These are phyloP conservation scores for Mus caroli DNA, from an alignment of 2,797 vertebrate species.

Conservation along the genomic window DNA sequence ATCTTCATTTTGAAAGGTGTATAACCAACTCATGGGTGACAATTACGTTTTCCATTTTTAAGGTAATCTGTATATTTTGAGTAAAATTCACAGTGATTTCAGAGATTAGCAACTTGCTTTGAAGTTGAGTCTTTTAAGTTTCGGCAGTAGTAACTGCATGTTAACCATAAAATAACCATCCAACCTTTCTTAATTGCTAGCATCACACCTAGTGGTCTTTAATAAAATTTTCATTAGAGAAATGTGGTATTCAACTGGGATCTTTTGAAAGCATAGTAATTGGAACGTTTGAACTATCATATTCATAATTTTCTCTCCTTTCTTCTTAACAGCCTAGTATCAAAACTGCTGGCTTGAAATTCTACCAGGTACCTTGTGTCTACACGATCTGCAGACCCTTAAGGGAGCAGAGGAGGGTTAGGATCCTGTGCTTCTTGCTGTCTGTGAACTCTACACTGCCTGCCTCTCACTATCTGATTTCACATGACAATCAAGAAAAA, in stretches of 20 bases:
- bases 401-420: neutral
- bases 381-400: too few relatives aligned
- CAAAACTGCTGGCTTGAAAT: neutral
- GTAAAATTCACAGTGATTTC: neutral
- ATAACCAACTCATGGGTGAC: neutral
- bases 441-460: neutral
- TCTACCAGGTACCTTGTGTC: neutral
- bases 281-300: neutral
- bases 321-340: neutral
- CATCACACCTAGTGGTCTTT: neutral
- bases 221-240: slow-evolving; percentile 7
- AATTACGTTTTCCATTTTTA: neutral
- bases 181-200: neutral
- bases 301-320: neutral
- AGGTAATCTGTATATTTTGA: slow-evolving; percentile 2
- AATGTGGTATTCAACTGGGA: neutral
- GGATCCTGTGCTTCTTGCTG: neutral
- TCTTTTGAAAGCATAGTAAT: neutral
- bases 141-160: neutral
- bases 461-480: neutral
- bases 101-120: neutral
- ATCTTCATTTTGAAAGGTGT: neutral
- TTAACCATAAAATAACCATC: neutral
- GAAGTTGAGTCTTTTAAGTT: neutral
- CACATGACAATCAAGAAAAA: neutral